Conservation (phyloP, 2,797 vertebrate species). For the Vipera ursinii region DNA sequence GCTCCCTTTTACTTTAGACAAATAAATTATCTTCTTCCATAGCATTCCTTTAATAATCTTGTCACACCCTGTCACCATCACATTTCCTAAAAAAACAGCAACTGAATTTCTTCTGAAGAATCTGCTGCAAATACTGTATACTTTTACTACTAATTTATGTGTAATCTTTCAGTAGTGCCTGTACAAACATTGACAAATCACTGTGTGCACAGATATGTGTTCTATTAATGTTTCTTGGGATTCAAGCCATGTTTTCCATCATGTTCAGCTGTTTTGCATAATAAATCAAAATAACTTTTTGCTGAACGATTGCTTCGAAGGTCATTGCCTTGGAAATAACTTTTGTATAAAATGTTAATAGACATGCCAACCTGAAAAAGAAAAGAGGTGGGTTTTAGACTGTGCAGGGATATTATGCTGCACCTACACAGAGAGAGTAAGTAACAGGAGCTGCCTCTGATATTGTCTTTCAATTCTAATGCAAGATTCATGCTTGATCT, state of each 20-base stretch:
- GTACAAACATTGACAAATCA: neutral
- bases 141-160: neutral
- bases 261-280: neutral
- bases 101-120: neutral
- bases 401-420: slow-evolving; percentile 28
- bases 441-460: slow-evolving; percentile 38
- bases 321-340: slow-evolving; percentile 3
- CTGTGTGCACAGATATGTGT: neutral
- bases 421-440: slow-evolving; percentile 35
- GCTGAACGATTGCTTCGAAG: slow-evolving; percentile 1
- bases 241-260: neutral
- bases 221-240: neutral
- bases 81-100: neutral
- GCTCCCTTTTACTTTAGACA: neutral
- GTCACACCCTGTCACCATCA: neutral
- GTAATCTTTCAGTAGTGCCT: neutral
- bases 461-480: slow-evolving; percentile 58
- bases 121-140: neutral
- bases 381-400: neutral
- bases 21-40: neutral
- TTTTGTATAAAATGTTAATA: slow-evolving; percentile 37
- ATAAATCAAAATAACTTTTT: neutral
- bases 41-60: neutral
- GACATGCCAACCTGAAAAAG: neutral
- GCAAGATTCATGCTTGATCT: slow-evolving; percentile 56